phyloP scores from a whole-genome alignment of 2,113 vertebrate genomes.

The Pseudonaja textilis region DNA sequence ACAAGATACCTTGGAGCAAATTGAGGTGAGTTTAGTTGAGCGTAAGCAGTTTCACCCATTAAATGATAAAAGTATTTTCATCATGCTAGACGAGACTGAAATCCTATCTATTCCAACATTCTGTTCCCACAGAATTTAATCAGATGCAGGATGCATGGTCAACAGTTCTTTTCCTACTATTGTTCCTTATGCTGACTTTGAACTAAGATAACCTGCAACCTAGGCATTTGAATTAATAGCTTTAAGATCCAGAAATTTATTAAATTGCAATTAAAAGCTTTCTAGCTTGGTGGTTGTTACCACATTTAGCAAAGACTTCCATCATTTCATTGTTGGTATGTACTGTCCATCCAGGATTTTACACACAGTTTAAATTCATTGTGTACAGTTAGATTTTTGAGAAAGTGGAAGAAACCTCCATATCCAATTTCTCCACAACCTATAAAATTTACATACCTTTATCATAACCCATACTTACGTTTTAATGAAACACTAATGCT shows the following conservation, averaged over 20 bases:
- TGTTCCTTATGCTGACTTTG: not conserved
- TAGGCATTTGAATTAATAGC: not conserved
- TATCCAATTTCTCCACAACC: not conserved
- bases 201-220: not conserved
- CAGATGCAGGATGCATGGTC: not conserved
- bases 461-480: not conserved
- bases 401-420: not conserved
- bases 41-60: not conserved
- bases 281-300: not conserved
- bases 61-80: not conserved
- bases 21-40: conserved; percentile 78
- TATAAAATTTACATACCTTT: not conserved
- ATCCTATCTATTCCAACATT: not conserved
- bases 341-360: not conserved
- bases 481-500: not conserved
- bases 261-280: not conserved
- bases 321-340: not conserved
- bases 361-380: not conserved
- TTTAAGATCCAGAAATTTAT: not conserved
- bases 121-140: not conserved
- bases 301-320: not conserved
- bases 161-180: not conserved
- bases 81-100: not conserved
- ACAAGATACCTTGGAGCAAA: conserved; percentile 97
- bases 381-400: not conserved